Evolutionary conservation across 2,797 vertebrate species (phyloP), one percentile per base, ranked within the genome.

Genomic region (Uromys caudimaculatus): DNA sequence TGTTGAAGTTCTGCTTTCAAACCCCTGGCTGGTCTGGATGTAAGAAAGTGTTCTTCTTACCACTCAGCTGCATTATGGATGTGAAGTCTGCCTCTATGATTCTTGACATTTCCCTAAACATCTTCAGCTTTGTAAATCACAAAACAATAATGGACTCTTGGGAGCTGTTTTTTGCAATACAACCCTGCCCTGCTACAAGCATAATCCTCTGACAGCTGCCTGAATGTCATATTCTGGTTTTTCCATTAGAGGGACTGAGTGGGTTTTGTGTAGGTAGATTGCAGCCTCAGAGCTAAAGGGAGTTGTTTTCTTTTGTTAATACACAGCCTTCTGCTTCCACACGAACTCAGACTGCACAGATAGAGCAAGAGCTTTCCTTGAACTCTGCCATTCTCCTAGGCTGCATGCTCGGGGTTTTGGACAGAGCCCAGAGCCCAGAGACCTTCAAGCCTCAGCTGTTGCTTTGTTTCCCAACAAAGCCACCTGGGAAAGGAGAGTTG

Each of bases 391-490:
- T 64, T 78, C 82, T 76, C 90, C 58, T 29, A 71, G 8, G 27
- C 44, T 10, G 19, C 12, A 21, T 1, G 29, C 8, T 47, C 21
- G 16, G 23, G 29, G 58, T 0, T 73, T 35, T 54, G 69, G 76
- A 86, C 24, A 0, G n/a, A 58, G 35, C 41, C 47, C 24, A 0
- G n/a, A 58, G 35, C 41, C 47, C 89, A 54, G 12, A 44, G 7
- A 50, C 12, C 75, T 62, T 10, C 10, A 13, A 56, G 47, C 4
- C 3, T 79, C 81, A 38, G 35, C 64, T 93, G 62, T 67, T 76
- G 12, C 50, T 92, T 73, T 84, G 19, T 93, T 91, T 95, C 75
- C 83, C 71, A 73, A 62, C 54, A 58, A 83, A 95, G 54, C 52
- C 62, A n/a, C 73, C 58, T 67, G 75, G 78, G 69, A 95, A 95